Evolutionary conservation across 2,797 vertebrate species (phyloP).

Genomic region (Acipenser transmontanus): DNA sequence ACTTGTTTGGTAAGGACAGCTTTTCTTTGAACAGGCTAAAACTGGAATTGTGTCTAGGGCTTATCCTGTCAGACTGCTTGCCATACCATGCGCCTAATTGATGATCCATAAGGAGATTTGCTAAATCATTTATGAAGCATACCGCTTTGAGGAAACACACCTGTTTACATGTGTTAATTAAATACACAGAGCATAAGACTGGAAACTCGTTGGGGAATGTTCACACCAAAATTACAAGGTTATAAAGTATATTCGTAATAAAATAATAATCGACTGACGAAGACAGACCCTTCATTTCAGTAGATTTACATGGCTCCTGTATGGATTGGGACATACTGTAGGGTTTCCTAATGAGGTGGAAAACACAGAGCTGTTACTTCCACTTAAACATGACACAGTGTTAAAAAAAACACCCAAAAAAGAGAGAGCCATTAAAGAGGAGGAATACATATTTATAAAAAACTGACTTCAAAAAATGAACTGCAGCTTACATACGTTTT

Average conservation of each 20-base stretch:
- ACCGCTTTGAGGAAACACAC: constrained; percentile 19
- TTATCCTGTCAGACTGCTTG: constrained; percentile 9
- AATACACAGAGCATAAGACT: constrained; percentile 32
- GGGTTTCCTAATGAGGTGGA: constrained; percentile 56
- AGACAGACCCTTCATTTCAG: constrained; percentile 45
- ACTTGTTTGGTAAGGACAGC: constrained; percentile 7
- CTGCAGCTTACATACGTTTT: constrained; percentile 54
- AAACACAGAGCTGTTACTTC: constrained; percentile 27
- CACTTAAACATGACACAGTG: not conserved
- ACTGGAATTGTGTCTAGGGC: constrained; percentile 11
- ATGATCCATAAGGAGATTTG: constrained; percentile 13
- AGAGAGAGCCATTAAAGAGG: not conserved
- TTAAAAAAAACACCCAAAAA: not conserved
- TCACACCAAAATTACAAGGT: constrained; percentile 44
- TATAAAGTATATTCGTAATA: constrained; percentile 62
- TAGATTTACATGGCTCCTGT: constrained; percentile 65
- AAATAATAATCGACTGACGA: constrained; percentile 58
- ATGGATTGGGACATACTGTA: constrained; percentile 61
- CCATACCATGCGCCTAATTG: constrained; percentile 2
- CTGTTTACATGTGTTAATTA: constrained; percentile 6
- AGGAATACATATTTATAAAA: not conserved
- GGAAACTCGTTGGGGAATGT: constrained; percentile 27
- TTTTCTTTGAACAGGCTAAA: constrained; percentile 12
- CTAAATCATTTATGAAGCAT: constrained; percentile 23
- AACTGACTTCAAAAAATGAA: constrained; percentile 36